Percentiles rank a stretch among this genome's conserved stretches.
Conservation (phyloP, 2,797 vertebrate species). For the Tolypeutes matacus region DNA sequence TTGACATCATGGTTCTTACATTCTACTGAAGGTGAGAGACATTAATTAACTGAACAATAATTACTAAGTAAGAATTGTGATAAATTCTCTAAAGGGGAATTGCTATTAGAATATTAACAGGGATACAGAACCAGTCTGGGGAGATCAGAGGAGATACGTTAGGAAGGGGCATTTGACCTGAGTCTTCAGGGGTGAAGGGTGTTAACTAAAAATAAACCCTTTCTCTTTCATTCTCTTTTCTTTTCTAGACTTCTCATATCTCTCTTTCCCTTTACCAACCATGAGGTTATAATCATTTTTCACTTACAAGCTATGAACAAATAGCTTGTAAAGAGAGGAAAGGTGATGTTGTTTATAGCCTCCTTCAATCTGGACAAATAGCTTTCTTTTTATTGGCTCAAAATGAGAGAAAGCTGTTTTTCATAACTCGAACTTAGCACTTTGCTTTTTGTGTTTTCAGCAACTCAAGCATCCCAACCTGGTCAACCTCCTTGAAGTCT, state of each 20-base stretch:
- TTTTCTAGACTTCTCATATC: background rate
- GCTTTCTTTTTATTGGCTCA: background rate
- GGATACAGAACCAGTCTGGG: too few relatives aligned
- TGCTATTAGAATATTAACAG: too few relatives aligned
- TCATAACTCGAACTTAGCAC: background rate
- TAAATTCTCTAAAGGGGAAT: background rate
- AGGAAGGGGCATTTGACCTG: background rate
- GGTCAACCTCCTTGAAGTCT: slow-evolving; percentile 97
- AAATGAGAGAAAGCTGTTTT: background rate
- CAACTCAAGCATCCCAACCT: slow-evolving; percentile 98
- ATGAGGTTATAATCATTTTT: background rate
- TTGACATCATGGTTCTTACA: background rate
- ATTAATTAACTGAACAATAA: background rate
- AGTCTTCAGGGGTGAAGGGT: background rate
- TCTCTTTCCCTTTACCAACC: background rate
- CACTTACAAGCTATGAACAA: background rate
- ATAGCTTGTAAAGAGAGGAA: background rate
- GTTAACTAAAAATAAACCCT: background rate
- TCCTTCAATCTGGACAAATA: background rate
- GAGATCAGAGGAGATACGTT: background rate
- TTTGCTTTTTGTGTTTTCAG: slow-evolving; percentile 86
- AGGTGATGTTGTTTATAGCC: background rate
- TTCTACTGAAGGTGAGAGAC: background rate
- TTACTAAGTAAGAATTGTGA: background rate
- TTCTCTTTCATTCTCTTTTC: background rate